Evolutionary conservation across 2,113 vertebrate genomes (phyloP).

Genomic region (Bufo bufo): DNA sequence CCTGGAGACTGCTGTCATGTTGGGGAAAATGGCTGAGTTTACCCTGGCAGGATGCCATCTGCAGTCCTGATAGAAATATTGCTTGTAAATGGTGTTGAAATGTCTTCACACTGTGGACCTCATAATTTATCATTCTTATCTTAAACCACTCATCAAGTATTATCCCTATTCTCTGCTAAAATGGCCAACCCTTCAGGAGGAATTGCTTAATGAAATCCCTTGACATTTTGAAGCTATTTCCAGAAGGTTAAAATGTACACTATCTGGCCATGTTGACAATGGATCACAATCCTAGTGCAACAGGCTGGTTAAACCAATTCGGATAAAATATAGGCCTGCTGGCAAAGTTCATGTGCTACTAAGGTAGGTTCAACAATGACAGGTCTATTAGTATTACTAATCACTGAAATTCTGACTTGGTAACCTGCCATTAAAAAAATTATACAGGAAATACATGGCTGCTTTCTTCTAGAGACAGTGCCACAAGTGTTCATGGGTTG

Average conservation of each 20-base stretch:
- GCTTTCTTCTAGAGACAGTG: neutral
- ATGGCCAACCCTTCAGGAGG: neutral
- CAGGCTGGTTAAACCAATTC: neutral
- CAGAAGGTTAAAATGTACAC: neutral
- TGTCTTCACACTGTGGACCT: constrained; percentile 35
- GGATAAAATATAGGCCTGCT: constrained; percentile 12
- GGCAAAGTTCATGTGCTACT: constrained; percentile 1
- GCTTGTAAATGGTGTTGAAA: constrained; percentile 54
- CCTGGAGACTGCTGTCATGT: constrained; percentile 30
- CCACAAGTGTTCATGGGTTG: neutral
- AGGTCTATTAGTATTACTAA: neutral
- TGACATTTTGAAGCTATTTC: constrained; percentile 14
- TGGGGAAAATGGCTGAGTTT: constrained; percentile 27
- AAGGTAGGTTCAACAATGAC: neutral
- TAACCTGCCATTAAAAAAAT: neutral
- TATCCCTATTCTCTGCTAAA: constrained; percentile 10
- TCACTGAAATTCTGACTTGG: neutral
- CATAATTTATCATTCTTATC: constrained; percentile 48
- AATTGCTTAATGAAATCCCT: constrained; percentile 21
- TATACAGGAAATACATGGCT: no score
- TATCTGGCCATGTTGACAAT: neutral
- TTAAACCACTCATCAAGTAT: constrained; percentile 43
- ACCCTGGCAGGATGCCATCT: constrained; percentile 26
- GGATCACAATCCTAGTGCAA: neutral
- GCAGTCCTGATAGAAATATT: constrained; percentile 32